phyloP scores from a whole-genome alignment of 2,113 vertebrate species.

The Gadus chalcogrammus region DNA sequence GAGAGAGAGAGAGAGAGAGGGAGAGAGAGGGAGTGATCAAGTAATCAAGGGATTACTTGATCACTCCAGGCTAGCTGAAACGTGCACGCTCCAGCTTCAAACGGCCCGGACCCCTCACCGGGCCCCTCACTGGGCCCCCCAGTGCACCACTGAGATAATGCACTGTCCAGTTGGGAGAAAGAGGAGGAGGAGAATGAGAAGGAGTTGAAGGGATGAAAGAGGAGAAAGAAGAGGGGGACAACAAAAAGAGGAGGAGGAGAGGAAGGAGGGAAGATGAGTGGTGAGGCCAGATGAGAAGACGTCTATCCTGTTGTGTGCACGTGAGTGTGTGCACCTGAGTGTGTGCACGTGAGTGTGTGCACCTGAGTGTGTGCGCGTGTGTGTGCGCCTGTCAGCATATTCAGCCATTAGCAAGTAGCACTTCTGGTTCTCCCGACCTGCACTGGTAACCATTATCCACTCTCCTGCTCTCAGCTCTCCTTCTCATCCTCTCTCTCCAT shows the following conservation, averaged over 20 bases:
- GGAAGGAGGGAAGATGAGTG: too few species aligned
- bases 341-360: not conserved
- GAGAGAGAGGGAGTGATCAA: too few species aligned
- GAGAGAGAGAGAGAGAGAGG: constrained; percentile 24
- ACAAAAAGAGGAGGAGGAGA: not conserved
- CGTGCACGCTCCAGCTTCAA: constrained; percentile 39
- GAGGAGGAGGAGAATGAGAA: constrained; percentile 38
- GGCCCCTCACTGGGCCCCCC: not conserved
- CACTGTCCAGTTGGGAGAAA: not conserved
- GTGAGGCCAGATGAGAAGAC: too few species aligned
- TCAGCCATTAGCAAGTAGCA: constrained; percentile 33
- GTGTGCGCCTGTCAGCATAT: constrained; percentile 32
- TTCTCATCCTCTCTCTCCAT: not conserved
- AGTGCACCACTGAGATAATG: not conserved
- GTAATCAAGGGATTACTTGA: too few species aligned
- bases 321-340: not conserved
- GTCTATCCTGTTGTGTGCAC: too few species aligned
- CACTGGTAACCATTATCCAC: constrained; percentile 34
- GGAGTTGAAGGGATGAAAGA: not conserved
- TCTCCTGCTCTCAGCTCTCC: constrained; percentile 9
- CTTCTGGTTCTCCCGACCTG: constrained; percentile 29
- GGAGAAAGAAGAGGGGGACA: not conserved
- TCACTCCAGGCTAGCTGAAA: constrained; percentile 49
- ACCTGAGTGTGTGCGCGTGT: not conserved
- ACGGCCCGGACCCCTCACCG: constrained; percentile 14